Evolutionary conservation across 53 echinoderm and acorn worm species (phyloP).

Genomic region (Antedon mediterranea): DNA sequence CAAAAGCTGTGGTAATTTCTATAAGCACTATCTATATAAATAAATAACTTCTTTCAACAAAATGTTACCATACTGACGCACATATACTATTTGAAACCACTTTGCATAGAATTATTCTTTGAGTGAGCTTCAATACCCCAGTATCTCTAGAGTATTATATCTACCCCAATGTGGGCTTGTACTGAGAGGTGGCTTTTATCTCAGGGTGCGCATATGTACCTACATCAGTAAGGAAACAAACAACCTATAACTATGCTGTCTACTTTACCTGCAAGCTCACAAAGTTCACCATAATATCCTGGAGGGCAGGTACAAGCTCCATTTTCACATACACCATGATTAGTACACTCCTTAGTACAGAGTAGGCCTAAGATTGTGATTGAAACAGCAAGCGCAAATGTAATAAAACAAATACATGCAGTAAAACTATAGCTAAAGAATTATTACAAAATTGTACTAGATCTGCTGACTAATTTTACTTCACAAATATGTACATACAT

Average conservation of each 20-base stretch:
- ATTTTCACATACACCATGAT: slow-evolving; percentile 18
- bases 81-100: too few relatives aligned
- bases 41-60: too few relatives aligned
- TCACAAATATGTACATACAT: too few relatives aligned
- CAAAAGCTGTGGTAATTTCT: too few relatives aligned
- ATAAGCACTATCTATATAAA: too few relatives aligned
- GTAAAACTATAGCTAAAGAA: too few relatives aligned
- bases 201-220: not conserved
- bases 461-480: too few relatives aligned
- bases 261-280: slow-evolving; percentile 18
- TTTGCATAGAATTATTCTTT: too few relatives aligned
- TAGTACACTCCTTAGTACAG: slow-evolving; percentile 13
- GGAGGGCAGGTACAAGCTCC: slow-evolving; percentile 18
- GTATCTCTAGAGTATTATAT: not conserved
- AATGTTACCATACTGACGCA: too few relatives aligned
- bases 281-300: slow-evolving; percentile 20
- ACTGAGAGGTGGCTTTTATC: not conserved
- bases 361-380: not conserved
- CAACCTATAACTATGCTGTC: not conserved
- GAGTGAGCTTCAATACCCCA: too few relatives aligned
- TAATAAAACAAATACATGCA: not conserved
- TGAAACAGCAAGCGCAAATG: too few relatives aligned
- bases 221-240: not conserved
- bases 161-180: not conserved
- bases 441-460: too few relatives aligned